Percentiles rank a stretch among this genome's conserved stretches.
Conservation (phyloP, 2,113 vertebrate species). For the Anhinga rufa region DNA sequence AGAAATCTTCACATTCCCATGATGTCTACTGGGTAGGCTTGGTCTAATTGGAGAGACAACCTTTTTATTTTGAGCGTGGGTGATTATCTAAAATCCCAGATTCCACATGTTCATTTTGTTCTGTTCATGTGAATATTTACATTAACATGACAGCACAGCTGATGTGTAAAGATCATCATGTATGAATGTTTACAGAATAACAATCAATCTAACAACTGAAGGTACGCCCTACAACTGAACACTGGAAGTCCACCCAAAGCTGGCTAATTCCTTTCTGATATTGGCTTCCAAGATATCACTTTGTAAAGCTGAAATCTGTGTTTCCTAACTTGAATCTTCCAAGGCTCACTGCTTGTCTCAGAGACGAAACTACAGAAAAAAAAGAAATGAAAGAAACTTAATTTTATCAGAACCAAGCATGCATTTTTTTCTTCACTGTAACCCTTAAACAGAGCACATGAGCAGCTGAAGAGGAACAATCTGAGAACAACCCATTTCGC, state of each 20-base stretch:
- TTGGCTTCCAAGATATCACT: neutral
- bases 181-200: neutral
- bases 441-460: neutral
- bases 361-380: neutral
- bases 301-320: neutral
- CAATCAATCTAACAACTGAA: neutral
- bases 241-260: neutral
- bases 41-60: neutral
- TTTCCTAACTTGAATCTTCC: neutral
- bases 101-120: neutral
- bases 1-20: neutral
- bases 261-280: neutral
- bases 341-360: neutral
- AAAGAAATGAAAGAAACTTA: neutral
- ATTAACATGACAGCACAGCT: neutral
- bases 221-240: neutral
- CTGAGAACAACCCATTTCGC: neutral
- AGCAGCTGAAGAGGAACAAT: neutral
- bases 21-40: neutral
- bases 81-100: neutral
- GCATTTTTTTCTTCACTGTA: neutral
- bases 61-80: neutral
- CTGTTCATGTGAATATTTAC: neutral
- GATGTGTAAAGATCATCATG: neutral
- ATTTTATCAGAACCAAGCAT: neutral